Percentiles rank a stretch among this genome's conserved stretches.
Conservation (phyloP, 2,888 invertebrate genomes). For the Pherbina coryleti region DNA sequence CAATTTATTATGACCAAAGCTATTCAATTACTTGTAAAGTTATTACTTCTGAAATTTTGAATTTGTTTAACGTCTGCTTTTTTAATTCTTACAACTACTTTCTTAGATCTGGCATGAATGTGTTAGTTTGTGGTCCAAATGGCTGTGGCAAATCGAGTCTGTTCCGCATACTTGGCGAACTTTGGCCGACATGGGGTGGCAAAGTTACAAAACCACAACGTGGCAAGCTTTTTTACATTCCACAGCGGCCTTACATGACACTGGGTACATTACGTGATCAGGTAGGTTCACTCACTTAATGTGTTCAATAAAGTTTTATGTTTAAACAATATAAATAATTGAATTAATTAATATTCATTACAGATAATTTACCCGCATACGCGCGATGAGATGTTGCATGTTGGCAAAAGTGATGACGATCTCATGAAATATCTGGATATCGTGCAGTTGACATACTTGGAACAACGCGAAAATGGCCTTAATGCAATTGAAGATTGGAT, state of each 20-base stretch:
- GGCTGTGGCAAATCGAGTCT: constrained; percentile 98
- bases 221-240: constrained; percentile 93
- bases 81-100: not conserved
- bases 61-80: not conserved
- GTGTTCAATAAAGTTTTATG: not conserved
- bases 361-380: constrained; percentile 93
- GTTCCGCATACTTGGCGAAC: constrained; percentile 94
- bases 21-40: not conserved
- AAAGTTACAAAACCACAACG: constrained; percentile 94
- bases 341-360: not conserved
- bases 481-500: constrained; percentile 98
- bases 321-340: not conserved
- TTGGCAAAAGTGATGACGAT: constrained; percentile 84
- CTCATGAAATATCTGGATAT: constrained; percentile 81
- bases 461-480: constrained; percentile 88
- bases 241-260: constrained; percentile 98
- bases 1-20: not conserved
- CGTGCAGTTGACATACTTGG: constrained; percentile 87
- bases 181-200: constrained; percentile 98
- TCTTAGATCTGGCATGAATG: constrained; percentile 89
- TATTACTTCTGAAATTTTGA: not conserved
- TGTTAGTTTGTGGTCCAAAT: constrained; percentile 98
- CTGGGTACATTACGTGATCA: constrained; percentile 94
- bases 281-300: constrained; percentile 67
- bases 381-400: constrained; percentile 83